Evolutionary conservation across 2,888 invertebrate genomes (phyloP).

Genomic region (Lysandra coridon): DNA sequence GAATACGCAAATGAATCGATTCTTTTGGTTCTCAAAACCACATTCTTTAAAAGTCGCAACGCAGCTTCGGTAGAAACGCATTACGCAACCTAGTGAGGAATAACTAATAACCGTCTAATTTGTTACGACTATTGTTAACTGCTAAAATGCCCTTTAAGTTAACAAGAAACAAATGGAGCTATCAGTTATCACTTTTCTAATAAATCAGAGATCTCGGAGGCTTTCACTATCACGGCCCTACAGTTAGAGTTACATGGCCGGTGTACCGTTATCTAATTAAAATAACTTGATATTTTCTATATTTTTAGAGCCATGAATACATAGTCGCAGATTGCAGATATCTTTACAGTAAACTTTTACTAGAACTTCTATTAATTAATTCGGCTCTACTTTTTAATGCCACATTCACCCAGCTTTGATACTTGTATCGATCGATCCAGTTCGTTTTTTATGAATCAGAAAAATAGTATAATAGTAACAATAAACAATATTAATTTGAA

Average conservation of each 20-base stretch:
- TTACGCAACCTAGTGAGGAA: neutral
- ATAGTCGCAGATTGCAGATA: neutral
- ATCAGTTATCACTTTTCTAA: conserved; percentile 22
- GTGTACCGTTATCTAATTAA: neutral
- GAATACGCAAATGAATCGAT: neutral
- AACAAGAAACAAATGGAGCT: neutral
- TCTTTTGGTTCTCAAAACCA: neutral
- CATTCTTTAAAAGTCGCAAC: neutral
- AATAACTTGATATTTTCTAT: neutral
- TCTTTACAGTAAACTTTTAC: neutral
- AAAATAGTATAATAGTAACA: too few species aligned
- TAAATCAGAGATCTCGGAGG: neutral
- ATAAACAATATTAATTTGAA: too few species aligned
- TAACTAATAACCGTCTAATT: neutral
- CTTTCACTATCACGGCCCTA: neutral
- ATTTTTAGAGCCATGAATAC: neutral
- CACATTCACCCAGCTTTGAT: too few species aligned
- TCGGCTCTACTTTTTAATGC: neutral
- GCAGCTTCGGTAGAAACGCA: neutral
- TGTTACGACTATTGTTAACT: neutral
- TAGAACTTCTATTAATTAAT: too few species aligned
- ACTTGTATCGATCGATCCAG: too few species aligned
- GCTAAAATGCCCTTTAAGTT: neutral
- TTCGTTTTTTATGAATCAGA: too few species aligned
- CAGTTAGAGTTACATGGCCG: neutral